Evolutionary conservation across 2,113 vertebrate genomes (phyloP).

Genomic region (Ochotona princeps): DNA sequence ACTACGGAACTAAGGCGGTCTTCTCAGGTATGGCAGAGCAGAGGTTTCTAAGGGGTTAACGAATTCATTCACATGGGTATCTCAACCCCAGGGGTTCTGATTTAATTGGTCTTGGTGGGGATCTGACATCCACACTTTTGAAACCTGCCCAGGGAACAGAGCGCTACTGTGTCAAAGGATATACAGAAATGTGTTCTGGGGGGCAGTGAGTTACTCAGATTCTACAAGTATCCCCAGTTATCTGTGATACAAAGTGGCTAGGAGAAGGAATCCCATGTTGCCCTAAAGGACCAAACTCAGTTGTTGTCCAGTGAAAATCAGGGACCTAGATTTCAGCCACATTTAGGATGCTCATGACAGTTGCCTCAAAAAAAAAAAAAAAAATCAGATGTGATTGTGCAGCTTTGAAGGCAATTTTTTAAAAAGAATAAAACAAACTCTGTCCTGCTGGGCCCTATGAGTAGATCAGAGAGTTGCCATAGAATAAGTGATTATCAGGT

Average conservation of each 20-base stretch:
- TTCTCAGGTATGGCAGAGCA: background rate
- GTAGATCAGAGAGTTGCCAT: background rate
- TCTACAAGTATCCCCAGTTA: background rate
- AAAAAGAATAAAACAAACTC: background rate
- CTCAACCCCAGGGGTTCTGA: background rate
- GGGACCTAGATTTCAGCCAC: background rate
- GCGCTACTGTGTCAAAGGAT: background rate
- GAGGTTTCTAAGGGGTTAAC: background rate
- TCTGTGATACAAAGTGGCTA: background rate
- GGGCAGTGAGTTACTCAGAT: background rate
- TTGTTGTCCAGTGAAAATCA: conserved; percentile 1
- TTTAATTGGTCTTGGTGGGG: background rate
- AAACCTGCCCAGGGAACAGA: background rate
- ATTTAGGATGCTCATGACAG: background rate
- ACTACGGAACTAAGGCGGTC: background rate
- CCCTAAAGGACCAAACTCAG: background rate
- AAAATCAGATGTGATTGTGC: background rate
- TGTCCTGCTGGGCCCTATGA: background rate
- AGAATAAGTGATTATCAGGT: background rate
- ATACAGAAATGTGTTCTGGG: background rate
- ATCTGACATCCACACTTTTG: background rate
- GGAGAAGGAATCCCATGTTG: background rate
- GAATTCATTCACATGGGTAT: background rate
- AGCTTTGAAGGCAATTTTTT: background rate
- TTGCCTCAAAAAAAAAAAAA: background rate